Base-by-base conservation (phyloP, 2,888 invertebrate species). In the Schizaphis graminum region DNA sequence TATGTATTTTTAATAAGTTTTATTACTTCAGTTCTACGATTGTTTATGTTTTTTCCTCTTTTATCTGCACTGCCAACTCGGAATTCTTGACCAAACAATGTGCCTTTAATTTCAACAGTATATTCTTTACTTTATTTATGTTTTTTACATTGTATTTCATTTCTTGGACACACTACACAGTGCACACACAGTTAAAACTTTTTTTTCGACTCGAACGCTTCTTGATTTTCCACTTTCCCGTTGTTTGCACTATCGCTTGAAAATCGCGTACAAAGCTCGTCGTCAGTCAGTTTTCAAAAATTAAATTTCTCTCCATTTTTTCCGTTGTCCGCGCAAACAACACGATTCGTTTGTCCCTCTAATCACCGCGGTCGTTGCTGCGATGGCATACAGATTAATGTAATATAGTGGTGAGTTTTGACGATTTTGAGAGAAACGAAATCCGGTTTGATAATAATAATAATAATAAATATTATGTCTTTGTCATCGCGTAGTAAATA, bases 71-170 rank as follows among this genome's bases (percentile, higher is more conserved):
- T 21, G 21, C 1, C 77, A 35, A 77, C 35, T 77, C 21, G 35
- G 21, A 35, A 77, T 77, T 77, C 77, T 8, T 35, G 21, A 35
- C 77, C 21, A 77, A 77, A 77, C 77, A 77, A 77, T 77, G 35
- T 28, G 24, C 77, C 26, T 49, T 77, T 77, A 49, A 91, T 91
- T 91, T 53, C 77, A 77, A 53, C 84, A 53, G 77, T 77, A 91
- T 91, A 91, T 91, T 91, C 53, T 91, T 53, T 91, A 91, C 26
- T 84, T 35, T 84, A 56, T 53, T 84, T 91, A 47, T 90, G 61
- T 67, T 90, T 91, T 91, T 11, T 91, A 77, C n/a, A 53, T 41
- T 91, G 21, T 77, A 91, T 77, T 77, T 41, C 3, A 41, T 77
- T 77, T 35, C 49, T 35, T 11, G n/a, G 77, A 77, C 49, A 49